These are phyloP conservation scores for Halcyon senegalensis DNA, from an alignment of 2,113 vertebrate genomes.

Conservation along the genomic window DNA sequence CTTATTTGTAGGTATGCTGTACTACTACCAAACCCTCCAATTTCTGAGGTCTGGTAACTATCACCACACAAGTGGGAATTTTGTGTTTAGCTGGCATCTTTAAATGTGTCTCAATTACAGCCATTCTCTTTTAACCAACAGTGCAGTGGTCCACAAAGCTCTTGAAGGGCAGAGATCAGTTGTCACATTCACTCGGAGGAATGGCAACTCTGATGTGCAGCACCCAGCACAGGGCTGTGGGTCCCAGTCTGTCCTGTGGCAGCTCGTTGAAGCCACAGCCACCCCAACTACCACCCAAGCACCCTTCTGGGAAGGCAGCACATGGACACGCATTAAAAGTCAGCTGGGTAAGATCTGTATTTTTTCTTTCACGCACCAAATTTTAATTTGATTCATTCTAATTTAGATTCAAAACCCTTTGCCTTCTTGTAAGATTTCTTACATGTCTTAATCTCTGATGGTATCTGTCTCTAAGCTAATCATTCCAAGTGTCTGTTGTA, in stretches of 20 bases:
- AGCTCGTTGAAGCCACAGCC: background rate
- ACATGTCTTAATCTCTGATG: background rate
- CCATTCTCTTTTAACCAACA: background rate
- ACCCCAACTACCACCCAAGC: too few species aligned
- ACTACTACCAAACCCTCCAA: background rate
- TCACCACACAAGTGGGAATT: background rate
- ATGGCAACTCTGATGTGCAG: rapidly evolving
- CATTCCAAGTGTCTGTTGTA: conserved; percentile 36
- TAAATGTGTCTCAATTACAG: background rate
- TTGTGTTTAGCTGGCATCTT: background rate
- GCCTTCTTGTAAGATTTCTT: background rate
- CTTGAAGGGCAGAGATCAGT: background rate
- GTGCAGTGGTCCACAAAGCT: background rate
- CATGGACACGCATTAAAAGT: rapidly evolving
- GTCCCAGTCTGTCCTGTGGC: background rate
- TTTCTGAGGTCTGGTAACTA: background rate
- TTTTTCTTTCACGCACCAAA: background rate
- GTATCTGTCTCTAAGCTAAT: conserved; percentile 3
- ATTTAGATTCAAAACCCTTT: background rate
- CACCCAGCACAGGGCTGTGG: rapidly evolving
- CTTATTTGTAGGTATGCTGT: background rate
- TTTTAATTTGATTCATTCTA: background rate
- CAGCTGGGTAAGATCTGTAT: rapidly evolving
- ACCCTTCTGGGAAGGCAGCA: background rate
- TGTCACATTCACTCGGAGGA: background rate